Conservation (phyloP, 2,797 vertebrate species). For the Macroramphosus scolopax region DNA sequence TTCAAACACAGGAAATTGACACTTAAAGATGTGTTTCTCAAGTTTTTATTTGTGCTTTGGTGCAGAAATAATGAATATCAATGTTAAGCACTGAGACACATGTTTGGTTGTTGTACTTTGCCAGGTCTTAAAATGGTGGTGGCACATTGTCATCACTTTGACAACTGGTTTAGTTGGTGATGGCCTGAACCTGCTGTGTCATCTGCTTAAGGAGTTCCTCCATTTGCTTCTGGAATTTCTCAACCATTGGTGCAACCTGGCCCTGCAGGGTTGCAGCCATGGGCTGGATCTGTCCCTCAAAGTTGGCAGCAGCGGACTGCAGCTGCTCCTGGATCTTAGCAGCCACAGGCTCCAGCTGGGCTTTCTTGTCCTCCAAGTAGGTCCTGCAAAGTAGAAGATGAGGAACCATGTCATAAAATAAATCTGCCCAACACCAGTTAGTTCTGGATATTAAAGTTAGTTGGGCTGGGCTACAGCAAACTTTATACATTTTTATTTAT, state of each 20-base stretch:
- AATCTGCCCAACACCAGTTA: too few relatives aligned
- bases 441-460: too few relatives aligned
- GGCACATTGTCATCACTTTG: slow-evolving; percentile 3
- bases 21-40: slow-evolving; percentile 26
- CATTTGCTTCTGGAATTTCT: slow-evolving; percentile 45
- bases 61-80: slow-evolving; percentile 13
- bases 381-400: slow-evolving; percentile 37
- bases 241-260: slow-evolving; percentile 48
- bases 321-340: slow-evolving; percentile 56
- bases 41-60: slow-evolving; percentile 41
- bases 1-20: background rate
- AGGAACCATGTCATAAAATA: background rate
- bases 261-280: slow-evolving; percentile 38
- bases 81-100: slow-evolving; percentile 31
- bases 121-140: slow-evolving; percentile 6
- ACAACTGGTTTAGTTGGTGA: slow-evolving; percentile 33
- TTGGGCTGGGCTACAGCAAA: too few relatives aligned
- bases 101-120: slow-evolving; percentile 1
- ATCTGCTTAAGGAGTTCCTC: slow-evolving; percentile 27
- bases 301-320: background rate
- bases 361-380: slow-evolving; percentile 43
- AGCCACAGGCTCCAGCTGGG: slow-evolving; percentile 57
- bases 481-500: too few relatives aligned
- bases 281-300: slow-evolving; percentile 56
- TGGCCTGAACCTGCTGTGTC: slow-evolving; percentile 20